A percentile compares a stretch with the other conserved stretches of the same genome.
Conservation (phyloP, 2,797 vertebrate species). For the Poeciliopsis infans region DNA sequence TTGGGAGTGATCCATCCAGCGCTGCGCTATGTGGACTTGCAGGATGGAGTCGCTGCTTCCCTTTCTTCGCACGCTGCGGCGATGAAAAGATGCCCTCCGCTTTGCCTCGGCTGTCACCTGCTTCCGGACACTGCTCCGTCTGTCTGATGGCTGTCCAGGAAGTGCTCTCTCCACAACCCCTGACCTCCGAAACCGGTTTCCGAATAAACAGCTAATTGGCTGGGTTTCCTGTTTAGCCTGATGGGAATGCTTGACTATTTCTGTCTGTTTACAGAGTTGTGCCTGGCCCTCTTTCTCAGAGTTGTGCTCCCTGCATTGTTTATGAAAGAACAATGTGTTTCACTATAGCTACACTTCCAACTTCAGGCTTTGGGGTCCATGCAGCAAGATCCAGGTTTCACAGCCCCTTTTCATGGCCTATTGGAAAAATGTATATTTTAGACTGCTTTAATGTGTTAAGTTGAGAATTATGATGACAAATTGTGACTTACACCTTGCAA, state of each 20-base stretch:
- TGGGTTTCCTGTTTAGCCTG: slow-evolving; percentile 86
- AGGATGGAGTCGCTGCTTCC: slow-evolving; percentile 31
- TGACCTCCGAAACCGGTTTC: slow-evolving; percentile 76
- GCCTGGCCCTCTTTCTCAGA: slow-evolving; percentile 73
- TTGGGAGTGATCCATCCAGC: slow-evolving; percentile 20
- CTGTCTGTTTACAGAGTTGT: slow-evolving; percentile 82
- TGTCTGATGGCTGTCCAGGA: slow-evolving; percentile 79
- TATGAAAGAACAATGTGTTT: slow-evolving; percentile 76
- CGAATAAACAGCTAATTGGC: slow-evolving; percentile 87
- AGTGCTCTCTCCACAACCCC: slow-evolving; percentile 79
- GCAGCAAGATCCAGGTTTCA: slow-evolving; percentile 51
- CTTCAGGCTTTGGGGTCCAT: slow-evolving; percentile 51
- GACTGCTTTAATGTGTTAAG: slow-evolving; percentile 34
- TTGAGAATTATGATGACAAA: slow-evolving; percentile 15
- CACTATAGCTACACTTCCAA: slow-evolving; percentile 55
- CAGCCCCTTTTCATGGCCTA: slow-evolving; percentile 61
- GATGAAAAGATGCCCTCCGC: slow-evolving; percentile 44
- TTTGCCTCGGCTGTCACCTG: slow-evolving; percentile 71
- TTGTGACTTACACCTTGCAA: slow-evolving; percentile 6
- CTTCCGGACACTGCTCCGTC: slow-evolving; percentile 66
- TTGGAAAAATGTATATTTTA: slow-evolving; percentile 29
- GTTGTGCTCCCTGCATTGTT: slow-evolving; percentile 73
- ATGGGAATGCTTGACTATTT: slow-evolving; percentile 83
- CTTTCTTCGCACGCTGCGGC: slow-evolving; percentile 32
- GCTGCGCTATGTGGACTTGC: not conserved